A percentile compares a stretch with the other conserved stretches of the same genome.
Evolutionary conservation across 2,797 vertebrate species (phyloP).

Genomic region (Enteromius mattozi): DNA sequence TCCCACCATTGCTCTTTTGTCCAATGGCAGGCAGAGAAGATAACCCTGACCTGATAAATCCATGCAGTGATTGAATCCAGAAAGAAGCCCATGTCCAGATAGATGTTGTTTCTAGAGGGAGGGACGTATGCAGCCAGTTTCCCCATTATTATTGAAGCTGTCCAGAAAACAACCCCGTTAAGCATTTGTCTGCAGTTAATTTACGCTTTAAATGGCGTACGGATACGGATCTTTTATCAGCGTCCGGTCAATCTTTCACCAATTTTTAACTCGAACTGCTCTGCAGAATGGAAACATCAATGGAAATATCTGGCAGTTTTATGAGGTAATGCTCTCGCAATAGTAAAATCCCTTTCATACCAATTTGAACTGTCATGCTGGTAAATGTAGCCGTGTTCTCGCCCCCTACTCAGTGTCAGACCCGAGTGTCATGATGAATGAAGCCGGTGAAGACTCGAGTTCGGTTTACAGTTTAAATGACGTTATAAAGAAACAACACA

Average conservation of each 20-base stretch:
- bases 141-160: constrained; percentile 71
- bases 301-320: constrained; percentile 40
- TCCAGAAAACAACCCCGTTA: constrained; percentile 54
- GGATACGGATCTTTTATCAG: constrained; percentile 69
- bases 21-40: constrained; percentile 58
- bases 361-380: constrained; percentile 33
- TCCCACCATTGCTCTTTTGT: constrained; percentile 49
- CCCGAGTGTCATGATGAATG: constrained; percentile 25
- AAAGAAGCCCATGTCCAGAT: constrained; percentile 56
- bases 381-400: constrained; percentile 36
- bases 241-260: constrained; percentile 42
- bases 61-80: constrained; percentile 72
- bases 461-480: constrained; percentile 16
- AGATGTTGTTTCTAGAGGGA: constrained; percentile 69
- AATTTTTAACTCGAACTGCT: constrained; percentile 10
- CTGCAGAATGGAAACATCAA: constrained; percentile 20
- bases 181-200: constrained; percentile 44
- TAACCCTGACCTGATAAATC: constrained; percentile 69
- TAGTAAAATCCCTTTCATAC: constrained; percentile 45
- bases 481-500: constrained; percentile 35
- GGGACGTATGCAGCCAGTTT: constrained; percentile 67
- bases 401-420: neutral
- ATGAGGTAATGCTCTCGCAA: constrained; percentile 45
- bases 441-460: neutral
- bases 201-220: constrained; percentile 56